Conservation (phyloP, 2,797 vertebrate genomes). For the Chaenodraco wilsoni region DNA sequence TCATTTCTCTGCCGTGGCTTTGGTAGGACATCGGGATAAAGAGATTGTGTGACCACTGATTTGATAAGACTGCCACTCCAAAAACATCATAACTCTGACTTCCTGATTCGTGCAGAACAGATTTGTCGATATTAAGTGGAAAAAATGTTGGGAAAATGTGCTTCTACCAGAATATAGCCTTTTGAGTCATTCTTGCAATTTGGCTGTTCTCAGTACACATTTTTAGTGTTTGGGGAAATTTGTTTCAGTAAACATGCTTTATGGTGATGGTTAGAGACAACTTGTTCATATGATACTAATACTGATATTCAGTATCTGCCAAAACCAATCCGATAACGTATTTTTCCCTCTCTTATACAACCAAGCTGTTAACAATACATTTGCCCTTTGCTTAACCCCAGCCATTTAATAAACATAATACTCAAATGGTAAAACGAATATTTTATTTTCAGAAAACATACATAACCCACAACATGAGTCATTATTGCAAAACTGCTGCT, state of each 20-base stretch:
- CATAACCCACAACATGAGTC: no score
- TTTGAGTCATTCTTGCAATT: conserved; percentile 4
- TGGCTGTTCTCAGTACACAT: conserved; percentile 1
- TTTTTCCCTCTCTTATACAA: no score
- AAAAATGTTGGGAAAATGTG: neutral
- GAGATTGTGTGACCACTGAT: conserved; percentile 39
- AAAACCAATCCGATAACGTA: no score
- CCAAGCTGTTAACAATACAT: no score
- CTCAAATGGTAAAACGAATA: no score
- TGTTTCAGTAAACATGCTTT: neutral
- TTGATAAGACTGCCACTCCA: conserved; percentile 12
- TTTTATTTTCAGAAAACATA: no score
- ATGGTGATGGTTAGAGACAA: no score
- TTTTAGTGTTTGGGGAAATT: neutral
- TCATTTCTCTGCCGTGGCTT: conserved; percentile 38
- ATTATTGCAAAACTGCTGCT: no score
- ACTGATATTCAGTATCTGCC: no score
- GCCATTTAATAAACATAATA: no score
- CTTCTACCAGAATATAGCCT: conserved; percentile 1
- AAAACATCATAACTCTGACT: conserved; percentile 30
- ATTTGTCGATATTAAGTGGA: conserved; percentile 44
- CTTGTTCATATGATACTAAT: no score
- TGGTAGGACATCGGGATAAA: conserved; percentile 49
- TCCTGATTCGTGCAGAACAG: conserved; percentile 23
- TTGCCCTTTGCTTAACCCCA: no score